Conservation (phyloP, 2,888 invertebrate genomes). For the Deilephila porcellus region DNA sequence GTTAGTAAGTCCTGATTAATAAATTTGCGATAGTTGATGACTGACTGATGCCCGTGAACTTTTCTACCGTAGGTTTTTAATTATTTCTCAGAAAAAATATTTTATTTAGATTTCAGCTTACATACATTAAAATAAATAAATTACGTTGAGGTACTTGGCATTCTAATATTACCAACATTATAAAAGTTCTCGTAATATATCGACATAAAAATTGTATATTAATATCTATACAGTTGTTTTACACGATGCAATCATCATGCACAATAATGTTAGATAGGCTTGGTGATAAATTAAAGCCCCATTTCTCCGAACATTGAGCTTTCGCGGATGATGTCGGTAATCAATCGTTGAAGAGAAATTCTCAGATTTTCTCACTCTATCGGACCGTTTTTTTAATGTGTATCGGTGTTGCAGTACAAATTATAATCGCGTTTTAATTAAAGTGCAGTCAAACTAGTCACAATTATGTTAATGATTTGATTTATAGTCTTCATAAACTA, state of each 20-base stretch:
- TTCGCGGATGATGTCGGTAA: neutral
- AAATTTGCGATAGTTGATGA: no score
- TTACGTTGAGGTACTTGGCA: no score
- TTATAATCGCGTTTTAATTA: slow-evolving; percentile 12
- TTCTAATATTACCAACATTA: no score
- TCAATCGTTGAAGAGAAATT: slow-evolving; percentile 13
- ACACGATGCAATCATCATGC: neutral
- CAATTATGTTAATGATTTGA: neutral
- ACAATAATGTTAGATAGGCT: neutral
- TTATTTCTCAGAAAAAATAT: no score
- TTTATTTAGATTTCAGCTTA: no score
- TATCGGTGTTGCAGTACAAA: slow-evolving; percentile 1
- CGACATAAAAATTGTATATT: no score
- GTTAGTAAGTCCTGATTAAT: no score
- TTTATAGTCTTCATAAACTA: neutral
- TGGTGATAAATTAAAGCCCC: neutral
- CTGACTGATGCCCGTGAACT: no score
- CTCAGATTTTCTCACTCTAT: slow-evolving; percentile 7
- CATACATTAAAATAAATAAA: no score
- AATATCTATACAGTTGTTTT: no score
- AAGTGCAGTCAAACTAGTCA: slow-evolving; percentile 6
- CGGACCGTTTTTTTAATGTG: neutral
- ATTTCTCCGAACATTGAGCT: neutral
- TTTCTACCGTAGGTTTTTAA: no score
- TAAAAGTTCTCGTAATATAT: no score